Evolutionary conservation across 2,113 vertebrate species (phyloP).

Genomic region (Oreotrochilus melanogaster): DNA sequence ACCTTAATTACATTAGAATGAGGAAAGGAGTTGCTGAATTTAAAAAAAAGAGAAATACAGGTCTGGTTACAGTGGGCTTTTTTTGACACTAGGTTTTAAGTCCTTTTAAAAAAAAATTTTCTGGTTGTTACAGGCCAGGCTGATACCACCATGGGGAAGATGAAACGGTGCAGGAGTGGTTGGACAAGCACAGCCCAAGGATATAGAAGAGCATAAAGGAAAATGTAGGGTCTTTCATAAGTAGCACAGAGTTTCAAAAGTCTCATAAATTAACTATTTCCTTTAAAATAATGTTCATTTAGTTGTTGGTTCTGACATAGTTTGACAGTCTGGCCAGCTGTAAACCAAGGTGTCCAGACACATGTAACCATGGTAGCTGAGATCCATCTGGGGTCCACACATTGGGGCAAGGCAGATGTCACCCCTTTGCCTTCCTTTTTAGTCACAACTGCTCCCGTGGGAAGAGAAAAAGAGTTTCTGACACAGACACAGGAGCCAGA

Average conservation of each 20-base stretch:
- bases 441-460: fast-evolving
- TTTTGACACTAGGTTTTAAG: neutral
- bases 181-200: neutral
- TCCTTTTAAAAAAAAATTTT: neutral
- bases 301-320: neutral
- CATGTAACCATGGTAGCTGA: fast-evolving
- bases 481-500: neutral
- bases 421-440: neutral
- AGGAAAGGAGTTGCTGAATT: neutral
- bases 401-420: neutral
- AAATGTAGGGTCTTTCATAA: neutral
- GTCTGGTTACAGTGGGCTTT: neutral
- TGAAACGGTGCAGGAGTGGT: fast-evolving
- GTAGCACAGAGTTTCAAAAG: neutral
- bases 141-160: neutral
- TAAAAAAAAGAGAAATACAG: neutral
- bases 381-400: neutral
- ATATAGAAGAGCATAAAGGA: neutral
- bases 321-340: neutral
- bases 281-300: neutral
- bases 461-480: neutral
- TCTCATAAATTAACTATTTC: neutral
- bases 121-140: neutral
- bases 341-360: neutral
- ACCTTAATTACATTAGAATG: neutral